Percentiles rank a stretch among this genome's conserved stretches.
phyloP scores from a whole-genome alignment of 2,797 vertebrate genomes.

The Melanotaenia parkinsoni region DNA sequence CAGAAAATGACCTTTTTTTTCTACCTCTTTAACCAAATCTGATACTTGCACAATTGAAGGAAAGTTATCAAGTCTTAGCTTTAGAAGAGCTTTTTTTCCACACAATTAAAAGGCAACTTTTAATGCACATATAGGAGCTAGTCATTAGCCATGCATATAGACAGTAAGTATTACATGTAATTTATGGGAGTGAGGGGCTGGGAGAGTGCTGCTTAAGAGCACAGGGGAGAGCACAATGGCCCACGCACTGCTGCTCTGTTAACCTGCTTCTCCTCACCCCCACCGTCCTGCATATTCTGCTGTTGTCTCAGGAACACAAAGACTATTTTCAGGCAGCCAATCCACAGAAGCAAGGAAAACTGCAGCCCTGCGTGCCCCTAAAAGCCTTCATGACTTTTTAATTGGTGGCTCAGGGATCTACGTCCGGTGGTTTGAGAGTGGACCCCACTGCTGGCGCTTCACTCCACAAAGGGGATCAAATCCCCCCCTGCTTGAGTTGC shows the following conservation, averaged over 20 bases:
- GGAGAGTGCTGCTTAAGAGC: conserved; percentile 76
- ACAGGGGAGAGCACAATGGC: conserved; percentile 64
- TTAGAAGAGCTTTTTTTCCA: conserved; percentile 44
- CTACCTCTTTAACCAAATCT: not conserved
- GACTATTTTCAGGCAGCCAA: conserved; percentile 85
- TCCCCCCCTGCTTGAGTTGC: conserved; percentile 56
- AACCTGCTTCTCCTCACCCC: conserved; percentile 59
- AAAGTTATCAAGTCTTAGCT: conserved; percentile 23
- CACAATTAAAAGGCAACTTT: conserved; percentile 43
- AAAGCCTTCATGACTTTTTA: conserved; percentile 89
- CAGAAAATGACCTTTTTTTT: conserved; percentile 1
- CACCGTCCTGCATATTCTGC: conserved; percentile 58
- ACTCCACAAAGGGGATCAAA: conserved; percentile 72
- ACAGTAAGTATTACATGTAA: conserved; percentile 76
- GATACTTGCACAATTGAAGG: conserved; percentile 14
- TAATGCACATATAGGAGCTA: conserved; percentile 47
- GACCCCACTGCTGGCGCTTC: conserved; percentile 66
- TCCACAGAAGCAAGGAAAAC: conserved; percentile 67
- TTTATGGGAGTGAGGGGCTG: conserved; percentile 54
- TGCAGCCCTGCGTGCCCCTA: conserved; percentile 73
- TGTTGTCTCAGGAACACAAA: conserved; percentile 84
- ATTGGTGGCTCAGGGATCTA: conserved; percentile 80
- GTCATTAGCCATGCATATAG: conserved; percentile 47
- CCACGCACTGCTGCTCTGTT: conserved; percentile 71
- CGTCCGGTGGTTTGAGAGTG: conserved; percentile 73